phyloP scores from a whole-genome alignment of 2,888 invertebrate species.

The Patella pellucida region DNA sequence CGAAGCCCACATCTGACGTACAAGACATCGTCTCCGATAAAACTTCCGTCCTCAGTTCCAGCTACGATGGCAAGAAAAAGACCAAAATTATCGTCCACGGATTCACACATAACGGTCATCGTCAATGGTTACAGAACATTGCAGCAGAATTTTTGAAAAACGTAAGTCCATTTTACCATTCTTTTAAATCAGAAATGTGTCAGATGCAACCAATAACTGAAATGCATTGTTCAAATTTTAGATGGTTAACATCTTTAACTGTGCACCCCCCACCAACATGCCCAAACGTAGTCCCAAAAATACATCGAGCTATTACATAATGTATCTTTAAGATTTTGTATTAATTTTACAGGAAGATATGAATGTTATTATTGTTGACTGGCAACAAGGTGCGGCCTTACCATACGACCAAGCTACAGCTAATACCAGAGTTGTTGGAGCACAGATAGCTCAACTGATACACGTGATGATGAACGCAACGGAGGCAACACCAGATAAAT shows the following conservation, averaged over 20 bases:
- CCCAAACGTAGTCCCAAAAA: too few species aligned
- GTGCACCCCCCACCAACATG: too few species aligned
- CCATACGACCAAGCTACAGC: slow-evolving; percentile 69
- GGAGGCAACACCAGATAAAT: slow-evolving; percentile 17
- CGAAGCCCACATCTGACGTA: slow-evolving; percentile 31
- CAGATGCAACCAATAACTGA: too few species aligned
- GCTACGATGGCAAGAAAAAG: slow-evolving; percentile 33
- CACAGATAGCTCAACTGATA: slow-evolving; percentile 61
- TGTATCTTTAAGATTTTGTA: too few species aligned
- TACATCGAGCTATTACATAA: too few species aligned
- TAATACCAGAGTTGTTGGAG: slow-evolving; percentile 68
- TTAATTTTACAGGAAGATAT: slow-evolving; percentile 42
- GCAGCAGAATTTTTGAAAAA: slow-evolving; percentile 42
- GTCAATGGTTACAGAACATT: slow-evolving; percentile 47
- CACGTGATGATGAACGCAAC: slow-evolving; percentile 41
- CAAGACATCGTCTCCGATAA: slow-evolving; percentile 33
- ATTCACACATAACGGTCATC: slow-evolving; percentile 46
- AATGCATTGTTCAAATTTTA: too few species aligned
- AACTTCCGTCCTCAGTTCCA: slow-evolving; percentile 29
- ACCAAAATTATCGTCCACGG: slow-evolving; percentile 59
- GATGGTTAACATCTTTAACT: too few species aligned
- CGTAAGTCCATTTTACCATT: slow-evolving; percentile 28
- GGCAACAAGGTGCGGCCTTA: slow-evolving; percentile 49
- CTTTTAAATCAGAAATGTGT: too few species aligned
- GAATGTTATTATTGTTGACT: slow-evolving; percentile 57